Evolutionary conservation across 2,888 invertebrate species (phyloP), one percentile per base, ranked within the genome.

Genomic region (Aleiodes leptofemur): DNA sequence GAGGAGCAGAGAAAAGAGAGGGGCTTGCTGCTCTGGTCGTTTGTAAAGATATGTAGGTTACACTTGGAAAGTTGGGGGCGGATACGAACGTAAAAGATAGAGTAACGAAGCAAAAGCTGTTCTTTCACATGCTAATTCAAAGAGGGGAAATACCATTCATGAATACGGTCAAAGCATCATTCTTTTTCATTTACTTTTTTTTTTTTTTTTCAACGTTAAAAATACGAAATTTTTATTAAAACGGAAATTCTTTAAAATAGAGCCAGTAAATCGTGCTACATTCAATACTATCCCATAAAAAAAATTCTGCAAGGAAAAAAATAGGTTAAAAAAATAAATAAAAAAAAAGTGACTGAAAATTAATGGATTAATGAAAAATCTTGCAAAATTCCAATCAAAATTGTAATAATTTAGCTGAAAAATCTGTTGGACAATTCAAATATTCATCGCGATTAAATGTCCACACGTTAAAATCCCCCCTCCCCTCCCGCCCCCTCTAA

Each of bases 61-160:
- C 34, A 59, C 59, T 59, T 31, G 34, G n/a, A 7, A 14, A 59
- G 34, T 16, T 51, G 57, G 43, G 64, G 38, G 50, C 69, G 75
- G 73, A 64, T 72, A 66, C 76, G 53, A 69, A 76, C 31, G 75
- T 50, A 51, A 57, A 53, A 64, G 76, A 74, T 78, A 76, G 69
- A 53, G 78, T 80, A 82, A 83, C 81, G 85, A 76, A 81, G 85
- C 85, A 85, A 59, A 86, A 86, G 86, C 86, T 59, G 86, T 87
- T 88, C 88, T 88, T 88, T 88, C 87, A 88, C 87, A 88, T 88
- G 88, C 86, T 88, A 88, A 88, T 88, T 85, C 84, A 81, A 79
- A 84, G 83, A 83, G 82, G 61, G 84, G 81, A 83, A 23, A 81
- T 86, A 84, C 82, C 83, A 84, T 85, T 86, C 86, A 86, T 87